Percentiles rank a stretch among this genome's conserved stretches.
Conservation (phyloP, 2,113 vertebrate genomes). For the Potamarius usumacintae region DNA sequence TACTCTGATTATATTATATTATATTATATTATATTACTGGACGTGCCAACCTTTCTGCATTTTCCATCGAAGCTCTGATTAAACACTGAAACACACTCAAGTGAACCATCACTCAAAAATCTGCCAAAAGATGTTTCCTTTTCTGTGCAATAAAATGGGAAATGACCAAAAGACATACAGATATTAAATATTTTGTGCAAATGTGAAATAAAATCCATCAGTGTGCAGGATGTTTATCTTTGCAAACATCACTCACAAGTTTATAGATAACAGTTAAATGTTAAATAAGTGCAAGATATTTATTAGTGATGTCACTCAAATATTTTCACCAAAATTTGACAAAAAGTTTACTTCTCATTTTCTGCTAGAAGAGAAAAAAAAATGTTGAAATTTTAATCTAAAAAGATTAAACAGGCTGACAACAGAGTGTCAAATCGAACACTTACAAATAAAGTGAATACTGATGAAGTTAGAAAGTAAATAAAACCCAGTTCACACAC, state of each 20-base stretch:
- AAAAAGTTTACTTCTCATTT: no score
- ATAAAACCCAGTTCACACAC: no score
- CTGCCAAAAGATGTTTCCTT: background rate
- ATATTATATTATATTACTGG: background rate
- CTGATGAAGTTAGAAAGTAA: no score
- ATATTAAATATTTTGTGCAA: background rate
- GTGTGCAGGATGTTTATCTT: background rate
- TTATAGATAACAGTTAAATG: background rate
- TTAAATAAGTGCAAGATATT: background rate
- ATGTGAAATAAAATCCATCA: background rate
- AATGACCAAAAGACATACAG: background rate
- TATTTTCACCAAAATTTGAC: background rate
- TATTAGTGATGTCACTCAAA: background rate
- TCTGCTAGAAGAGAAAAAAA: no score
- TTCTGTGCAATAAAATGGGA: background rate
- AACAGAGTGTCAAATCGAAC: no score
- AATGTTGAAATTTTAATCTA: no score
- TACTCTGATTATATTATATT: background rate
- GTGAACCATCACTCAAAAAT: background rate
- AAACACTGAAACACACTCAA: background rate
- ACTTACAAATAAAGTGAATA: no score
- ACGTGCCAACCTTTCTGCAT: background rate
- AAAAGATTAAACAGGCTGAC: no score
- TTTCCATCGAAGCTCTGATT: background rate
- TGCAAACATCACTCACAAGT: background rate